Conservation (phyloP, 2,113 vertebrate genomes). For the Sylvietta virens region DNA sequence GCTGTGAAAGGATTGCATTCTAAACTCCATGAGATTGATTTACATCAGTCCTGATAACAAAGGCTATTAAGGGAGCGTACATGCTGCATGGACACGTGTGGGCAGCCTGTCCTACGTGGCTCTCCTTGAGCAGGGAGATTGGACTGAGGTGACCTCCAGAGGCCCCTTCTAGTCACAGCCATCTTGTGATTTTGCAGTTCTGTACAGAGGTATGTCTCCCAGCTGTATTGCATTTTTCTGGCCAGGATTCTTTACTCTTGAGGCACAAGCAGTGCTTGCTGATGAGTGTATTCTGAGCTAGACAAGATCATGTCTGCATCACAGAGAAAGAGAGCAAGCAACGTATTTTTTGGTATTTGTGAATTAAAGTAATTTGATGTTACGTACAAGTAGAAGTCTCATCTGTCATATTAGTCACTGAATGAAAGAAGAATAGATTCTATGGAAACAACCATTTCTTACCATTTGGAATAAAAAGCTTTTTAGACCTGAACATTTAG, state of each 20-base stretch:
- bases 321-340: not conserved
- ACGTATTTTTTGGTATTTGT: not conserved
- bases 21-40: not conserved
- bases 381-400: not conserved
- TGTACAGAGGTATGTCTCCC: not conserved
- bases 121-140: not conserved
- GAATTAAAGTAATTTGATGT: not conserved
- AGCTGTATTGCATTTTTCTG: not conserved
- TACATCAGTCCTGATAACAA: not conserved
- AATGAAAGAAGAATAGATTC: not conserved
- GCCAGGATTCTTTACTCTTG: not conserved
- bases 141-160: not conserved
- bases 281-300: not conserved
- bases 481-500: not conserved
- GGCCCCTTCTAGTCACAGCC: not conserved
- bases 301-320: not conserved
- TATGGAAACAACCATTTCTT: not conserved
- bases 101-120: fast-evolving
- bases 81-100: not conserved
- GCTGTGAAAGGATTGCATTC: not conserved
- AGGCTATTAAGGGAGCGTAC: not conserved
- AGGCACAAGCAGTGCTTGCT: not conserved
- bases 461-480: not conserved
- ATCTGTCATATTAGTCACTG: not conserved
- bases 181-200: not conserved